Percentiles rank a stretch among this genome's conserved stretches.
These are phyloP conservation scores for Drosophila multiciliata DNA, from an alignment of 2,888 invertebrate genomes.

Conservation along the genomic window DNA sequence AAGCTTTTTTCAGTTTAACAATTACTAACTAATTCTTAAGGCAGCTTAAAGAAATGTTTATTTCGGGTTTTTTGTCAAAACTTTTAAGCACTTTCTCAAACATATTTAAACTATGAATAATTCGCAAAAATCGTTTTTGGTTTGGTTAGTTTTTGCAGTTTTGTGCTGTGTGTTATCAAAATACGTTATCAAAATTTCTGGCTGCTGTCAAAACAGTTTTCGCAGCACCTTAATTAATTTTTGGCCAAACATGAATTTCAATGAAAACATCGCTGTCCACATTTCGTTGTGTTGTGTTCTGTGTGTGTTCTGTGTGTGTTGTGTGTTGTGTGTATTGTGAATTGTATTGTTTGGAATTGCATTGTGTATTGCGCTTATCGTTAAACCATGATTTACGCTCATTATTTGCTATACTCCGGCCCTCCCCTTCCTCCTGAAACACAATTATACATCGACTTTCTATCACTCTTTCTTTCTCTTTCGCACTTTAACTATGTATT, in stretches of 20 bases:
- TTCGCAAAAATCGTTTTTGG: neutral
- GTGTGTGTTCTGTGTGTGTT: neutral
- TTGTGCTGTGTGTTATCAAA: neutral
- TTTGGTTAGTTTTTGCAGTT: neutral
- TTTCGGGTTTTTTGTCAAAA: neutral
- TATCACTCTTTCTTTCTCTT: neutral
- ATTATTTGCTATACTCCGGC: slow-evolving; percentile 66
- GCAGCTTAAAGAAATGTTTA: neutral
- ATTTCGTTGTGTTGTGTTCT: slow-evolving; percentile 11
- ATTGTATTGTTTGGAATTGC: slow-evolving; percentile 45
- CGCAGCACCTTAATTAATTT: slow-evolving; percentile 52
- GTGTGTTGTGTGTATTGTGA: slow-evolving; percentile 13
- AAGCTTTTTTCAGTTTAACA: neutral
- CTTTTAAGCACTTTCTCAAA: neutral
- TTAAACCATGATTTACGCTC: slow-evolving; percentile 79
- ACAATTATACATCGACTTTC: slow-evolving; percentile 34
- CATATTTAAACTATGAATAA: neutral
- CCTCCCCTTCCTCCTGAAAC: slow-evolving; percentile 13
- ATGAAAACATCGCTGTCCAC: slow-evolving; percentile 28
- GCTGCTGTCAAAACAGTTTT: slow-evolving; percentile 35
- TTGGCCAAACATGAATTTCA: slow-evolving; percentile 36
- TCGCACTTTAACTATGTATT: slow-evolving; percentile 19
- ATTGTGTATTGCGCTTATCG: slow-evolving; percentile 73
- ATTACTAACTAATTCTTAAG: neutral
- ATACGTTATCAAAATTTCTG: slow-evolving; percentile 15